phyloP scores from a whole-genome alignment of 2,113 vertebrate genomes.

The Proteles cristata region DNA sequence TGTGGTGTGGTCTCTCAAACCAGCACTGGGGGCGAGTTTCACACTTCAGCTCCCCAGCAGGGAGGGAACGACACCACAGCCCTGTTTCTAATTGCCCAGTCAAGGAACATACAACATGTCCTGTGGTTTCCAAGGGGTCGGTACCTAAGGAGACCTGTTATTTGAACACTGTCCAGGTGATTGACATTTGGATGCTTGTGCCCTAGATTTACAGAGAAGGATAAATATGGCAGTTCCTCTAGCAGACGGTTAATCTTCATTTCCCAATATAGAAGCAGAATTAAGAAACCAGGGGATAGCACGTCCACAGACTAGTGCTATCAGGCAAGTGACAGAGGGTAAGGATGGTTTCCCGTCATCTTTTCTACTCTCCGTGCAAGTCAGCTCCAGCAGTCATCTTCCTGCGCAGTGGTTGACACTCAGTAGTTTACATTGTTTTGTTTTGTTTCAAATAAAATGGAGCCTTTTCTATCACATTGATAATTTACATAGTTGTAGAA shows the following conservation, averaged over 20 bases:
- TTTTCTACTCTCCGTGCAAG: background rate
- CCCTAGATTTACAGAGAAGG: background rate
- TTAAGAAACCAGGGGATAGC: background rate
- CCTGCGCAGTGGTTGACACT: background rate
- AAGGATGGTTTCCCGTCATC: background rate
- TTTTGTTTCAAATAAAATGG: constrained; percentile 10
- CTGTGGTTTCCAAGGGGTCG: background rate
- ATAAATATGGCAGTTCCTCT: background rate
- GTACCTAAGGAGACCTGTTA: background rate
- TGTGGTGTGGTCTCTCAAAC: background rate
- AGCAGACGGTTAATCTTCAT: background rate
- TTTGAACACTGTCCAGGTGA: background rate
- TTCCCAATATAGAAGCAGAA: background rate
- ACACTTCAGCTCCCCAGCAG: background rate
- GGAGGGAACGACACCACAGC: background rate
- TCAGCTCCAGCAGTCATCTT: too few species aligned
- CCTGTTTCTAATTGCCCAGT: background rate
- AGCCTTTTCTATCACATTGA: background rate
- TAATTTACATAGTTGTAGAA: constrained; percentile 6
- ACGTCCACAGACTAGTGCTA: background rate
- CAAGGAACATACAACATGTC: background rate
- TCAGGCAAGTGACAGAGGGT: too few species aligned
- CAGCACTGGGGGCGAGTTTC: background rate
- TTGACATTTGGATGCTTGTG: background rate
- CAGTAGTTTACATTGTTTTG: background rate